These are phyloP conservation scores for Lamprotornis superbus DNA, from an alignment of 2,113 vertebrate species.

Conservation along the genomic window DNA sequence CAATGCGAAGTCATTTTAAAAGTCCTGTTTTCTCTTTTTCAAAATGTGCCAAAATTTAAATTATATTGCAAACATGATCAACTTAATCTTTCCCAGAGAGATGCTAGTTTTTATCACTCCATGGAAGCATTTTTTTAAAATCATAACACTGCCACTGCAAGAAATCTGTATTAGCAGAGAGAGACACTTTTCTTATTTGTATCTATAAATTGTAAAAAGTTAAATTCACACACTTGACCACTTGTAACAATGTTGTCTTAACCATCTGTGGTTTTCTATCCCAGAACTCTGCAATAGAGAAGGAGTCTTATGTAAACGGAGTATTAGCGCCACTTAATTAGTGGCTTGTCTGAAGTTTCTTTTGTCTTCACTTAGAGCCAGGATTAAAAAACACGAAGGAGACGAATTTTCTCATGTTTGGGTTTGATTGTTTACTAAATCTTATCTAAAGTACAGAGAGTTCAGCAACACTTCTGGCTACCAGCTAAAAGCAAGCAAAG, in stretches of 20 bases:
- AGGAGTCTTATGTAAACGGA: neutral
- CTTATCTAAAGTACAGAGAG: no score
- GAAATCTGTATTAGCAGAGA: neutral
- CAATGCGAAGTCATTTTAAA: neutral
- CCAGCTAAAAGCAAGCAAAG: no score
- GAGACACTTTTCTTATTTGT: neutral
- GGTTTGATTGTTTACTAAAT: no score
- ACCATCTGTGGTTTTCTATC: neutral
- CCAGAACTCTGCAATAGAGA: neutral
- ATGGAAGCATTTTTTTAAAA: neutral
- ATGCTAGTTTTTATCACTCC: neutral
- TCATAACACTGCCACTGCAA: neutral
- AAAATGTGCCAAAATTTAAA: neutral
- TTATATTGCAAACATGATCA: neutral
- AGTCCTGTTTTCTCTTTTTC: neutral
- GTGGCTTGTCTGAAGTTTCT: no score
- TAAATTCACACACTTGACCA: rapidly evolving
- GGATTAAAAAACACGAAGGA: no score
- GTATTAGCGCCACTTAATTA: no score
- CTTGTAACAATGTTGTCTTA: neutral
- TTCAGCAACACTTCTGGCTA: no score
- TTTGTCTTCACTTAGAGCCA: no score
- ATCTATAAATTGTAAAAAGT: neutral
- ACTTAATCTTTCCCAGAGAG: neutral
- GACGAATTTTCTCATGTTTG: no score